Percentiles rank a stretch among this genome's conserved stretches.
Evolutionary conservation across 2,797 vertebrate species (phyloP).

Genomic region (Aphelocoma californica): DNA sequence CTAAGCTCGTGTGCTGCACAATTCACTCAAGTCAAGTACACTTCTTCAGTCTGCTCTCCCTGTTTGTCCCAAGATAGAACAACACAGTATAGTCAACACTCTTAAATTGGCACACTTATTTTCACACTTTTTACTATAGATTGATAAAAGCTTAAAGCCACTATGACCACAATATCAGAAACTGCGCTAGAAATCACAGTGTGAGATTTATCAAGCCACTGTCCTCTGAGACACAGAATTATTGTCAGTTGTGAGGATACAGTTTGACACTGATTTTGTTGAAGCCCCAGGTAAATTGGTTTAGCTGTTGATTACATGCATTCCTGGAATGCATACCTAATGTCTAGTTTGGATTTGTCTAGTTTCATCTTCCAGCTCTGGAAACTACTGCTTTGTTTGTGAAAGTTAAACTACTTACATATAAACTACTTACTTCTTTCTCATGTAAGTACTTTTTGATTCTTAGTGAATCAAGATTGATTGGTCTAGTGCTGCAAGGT

Average conservation of each 20-base stretch:
- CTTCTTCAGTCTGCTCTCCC: neutral
- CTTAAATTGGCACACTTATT: neutral
- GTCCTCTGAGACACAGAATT: neutral
- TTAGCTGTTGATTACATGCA: neutral
- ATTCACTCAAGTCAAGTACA: neutral
- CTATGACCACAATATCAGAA: neutral
- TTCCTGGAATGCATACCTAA: neutral
- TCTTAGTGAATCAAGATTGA: neutral
- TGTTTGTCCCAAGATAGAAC: neutral
- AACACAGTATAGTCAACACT: neutral
- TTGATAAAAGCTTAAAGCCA: neutral
- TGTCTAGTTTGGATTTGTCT: conserved; percentile 17
- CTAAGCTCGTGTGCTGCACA: neutral
- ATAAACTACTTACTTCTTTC: neutral
- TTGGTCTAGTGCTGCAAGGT: neutral
- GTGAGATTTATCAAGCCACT: neutral
- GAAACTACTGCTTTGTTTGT: neutral
- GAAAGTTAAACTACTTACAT: neutral
- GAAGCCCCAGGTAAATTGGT: neutral
- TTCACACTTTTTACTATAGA: neutral
- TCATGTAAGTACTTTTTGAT: neutral
- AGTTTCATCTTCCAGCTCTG: neutral
- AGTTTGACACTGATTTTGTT: neutral
- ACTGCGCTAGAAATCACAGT: neutral
- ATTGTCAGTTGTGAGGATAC: neutral